A percentile compares a stretch with the other conserved stretches of the same genome.
Evolutionary conservation across 2,888 invertebrate species (phyloP).

Genomic region (Disparrhopalites patrizii): DNA sequence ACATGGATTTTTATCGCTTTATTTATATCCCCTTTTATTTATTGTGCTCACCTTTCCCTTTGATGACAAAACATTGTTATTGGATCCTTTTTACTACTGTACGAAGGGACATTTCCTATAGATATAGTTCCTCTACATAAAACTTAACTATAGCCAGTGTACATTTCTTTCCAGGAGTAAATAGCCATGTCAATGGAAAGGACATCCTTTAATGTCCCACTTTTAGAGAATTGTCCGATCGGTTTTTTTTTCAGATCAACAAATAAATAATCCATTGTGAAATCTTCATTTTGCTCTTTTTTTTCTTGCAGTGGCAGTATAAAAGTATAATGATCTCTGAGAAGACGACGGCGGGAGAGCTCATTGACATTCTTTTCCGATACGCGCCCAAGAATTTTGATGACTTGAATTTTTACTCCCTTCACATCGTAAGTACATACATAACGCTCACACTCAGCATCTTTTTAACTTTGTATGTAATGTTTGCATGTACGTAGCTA

Average conservation of each 20-base stretch:
- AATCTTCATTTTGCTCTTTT: conserved; percentile 1
- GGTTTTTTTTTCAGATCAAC: no score
- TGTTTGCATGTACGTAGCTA: no score
- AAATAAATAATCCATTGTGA: neutral
- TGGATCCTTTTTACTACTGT: no score
- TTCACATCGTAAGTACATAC: conserved; percentile 33
- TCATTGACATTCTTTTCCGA: conserved; percentile 75
- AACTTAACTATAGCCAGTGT: no score
- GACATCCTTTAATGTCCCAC: neutral
- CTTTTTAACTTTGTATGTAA: neutral
- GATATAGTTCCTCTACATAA: no score
- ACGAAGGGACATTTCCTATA: no score
- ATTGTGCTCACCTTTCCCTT: no score
- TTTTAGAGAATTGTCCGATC: no score
- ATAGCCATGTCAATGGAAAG: neutral
- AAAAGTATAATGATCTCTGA: conserved; percentile 86
- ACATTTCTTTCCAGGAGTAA: no score
- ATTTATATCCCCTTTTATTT: no score
- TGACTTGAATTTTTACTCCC: conserved; percentile 30
- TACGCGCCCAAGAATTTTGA: conserved; percentile 54
- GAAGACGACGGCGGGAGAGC: conserved; percentile 80
- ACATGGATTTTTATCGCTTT: neutral
- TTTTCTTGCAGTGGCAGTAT: conserved; percentile 71
- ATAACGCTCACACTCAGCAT: neutral
- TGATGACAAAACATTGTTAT: no score